Evolutionary conservation across 2,797 vertebrate species (phyloP).

Genomic region (Cyprinella venusta): DNA sequence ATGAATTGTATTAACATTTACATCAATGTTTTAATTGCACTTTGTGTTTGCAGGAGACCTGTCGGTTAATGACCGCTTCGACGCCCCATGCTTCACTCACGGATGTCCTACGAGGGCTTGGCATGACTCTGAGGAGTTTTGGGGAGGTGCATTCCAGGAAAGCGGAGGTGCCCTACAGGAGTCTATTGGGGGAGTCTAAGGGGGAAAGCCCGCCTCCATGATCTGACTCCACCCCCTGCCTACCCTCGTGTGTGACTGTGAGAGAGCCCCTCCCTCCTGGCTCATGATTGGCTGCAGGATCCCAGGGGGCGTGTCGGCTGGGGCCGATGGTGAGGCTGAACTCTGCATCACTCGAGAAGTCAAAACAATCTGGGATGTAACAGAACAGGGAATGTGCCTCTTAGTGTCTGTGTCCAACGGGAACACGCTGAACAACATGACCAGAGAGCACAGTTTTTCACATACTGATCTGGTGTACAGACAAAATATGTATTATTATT

Average conservation of each 20-base stretch:
- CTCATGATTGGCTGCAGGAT: constrained; percentile 87
- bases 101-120: background rate
- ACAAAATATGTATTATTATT: background rate
- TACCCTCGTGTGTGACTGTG: constrained; percentile 97
- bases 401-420: constrained; percentile 67
- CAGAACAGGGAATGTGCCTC: constrained; percentile 86
- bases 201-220: constrained; percentile 71
- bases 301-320: constrained; percentile 87
- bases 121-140: background rate
- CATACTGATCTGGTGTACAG: background rate
- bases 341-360: constrained; percentile 95
- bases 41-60: background rate
- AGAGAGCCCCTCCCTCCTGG: constrained; percentile 90
- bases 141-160: constrained; percentile 76
- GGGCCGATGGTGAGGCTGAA: constrained; percentile 90
- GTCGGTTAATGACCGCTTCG: background rate
- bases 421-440: constrained; percentile 2
- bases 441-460: background rate
- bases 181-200: constrained; percentile 18
- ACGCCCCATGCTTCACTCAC: background rate
- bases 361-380: constrained; percentile 99
- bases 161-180: constrained; percentile 74
- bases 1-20: background rate
- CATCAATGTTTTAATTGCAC: background rate
- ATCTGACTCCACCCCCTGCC: constrained; percentile 82